phyloP scores from a whole-genome alignment of 2,113 vertebrate genomes.

The Aleadryas rufinucha region DNA sequence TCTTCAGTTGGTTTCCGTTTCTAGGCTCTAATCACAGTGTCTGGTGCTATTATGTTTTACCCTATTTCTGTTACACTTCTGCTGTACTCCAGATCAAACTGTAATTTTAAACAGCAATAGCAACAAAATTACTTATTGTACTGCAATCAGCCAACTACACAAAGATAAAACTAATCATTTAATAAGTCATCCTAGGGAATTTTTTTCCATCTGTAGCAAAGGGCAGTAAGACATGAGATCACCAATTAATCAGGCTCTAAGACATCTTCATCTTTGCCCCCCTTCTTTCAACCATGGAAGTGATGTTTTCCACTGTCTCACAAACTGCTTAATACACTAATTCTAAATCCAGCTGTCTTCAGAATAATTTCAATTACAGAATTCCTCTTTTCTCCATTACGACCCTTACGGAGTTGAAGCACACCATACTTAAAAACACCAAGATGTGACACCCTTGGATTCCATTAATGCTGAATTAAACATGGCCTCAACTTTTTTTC shows the following conservation, averaged over 20 bases:
- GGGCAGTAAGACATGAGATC: not conserved
- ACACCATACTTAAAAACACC: rapidly evolving
- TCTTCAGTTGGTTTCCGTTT: not conserved
- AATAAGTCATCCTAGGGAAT: not conserved
- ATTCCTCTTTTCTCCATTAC: not conserved
- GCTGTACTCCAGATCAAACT: not conserved
- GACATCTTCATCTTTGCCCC: not conserved
- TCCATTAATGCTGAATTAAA: not conserved
- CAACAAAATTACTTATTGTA: not conserved
- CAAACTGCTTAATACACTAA: not conserved
- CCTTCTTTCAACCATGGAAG: not conserved
- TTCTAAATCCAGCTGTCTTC: not conserved
- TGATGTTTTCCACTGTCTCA: not conserved
- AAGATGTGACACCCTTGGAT: not conserved
- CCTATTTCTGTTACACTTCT: not conserved
- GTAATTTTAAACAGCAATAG: not conserved
- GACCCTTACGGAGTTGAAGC: not conserved
- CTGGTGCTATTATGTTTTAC: not conserved
- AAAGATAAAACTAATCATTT: slow-evolving; percentile 3
- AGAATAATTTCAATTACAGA: not conserved
- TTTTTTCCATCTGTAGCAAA: not conserved
- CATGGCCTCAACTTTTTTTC: not conserved
- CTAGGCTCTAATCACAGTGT: not conserved
- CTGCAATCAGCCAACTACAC: not conserved
- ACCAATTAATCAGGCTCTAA: not conserved